Conservation (phyloP, 2,113 vertebrate genomes). For the Balaenoptera acutorostrata region DNA sequence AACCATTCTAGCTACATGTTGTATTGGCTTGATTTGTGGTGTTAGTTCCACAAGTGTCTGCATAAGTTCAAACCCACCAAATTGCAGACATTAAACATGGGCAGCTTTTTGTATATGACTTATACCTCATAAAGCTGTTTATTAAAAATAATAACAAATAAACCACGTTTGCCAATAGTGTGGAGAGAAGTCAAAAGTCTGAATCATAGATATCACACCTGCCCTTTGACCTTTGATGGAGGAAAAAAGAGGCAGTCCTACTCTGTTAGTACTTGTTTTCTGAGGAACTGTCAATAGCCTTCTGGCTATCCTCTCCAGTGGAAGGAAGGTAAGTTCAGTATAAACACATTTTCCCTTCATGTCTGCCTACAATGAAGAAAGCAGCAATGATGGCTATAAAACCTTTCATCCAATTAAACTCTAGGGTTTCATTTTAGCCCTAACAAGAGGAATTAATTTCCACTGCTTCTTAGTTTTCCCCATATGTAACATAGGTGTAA, state of each 20-base stretch:
- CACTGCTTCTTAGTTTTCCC: not conserved
- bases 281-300: not conserved
- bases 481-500: not conserved
- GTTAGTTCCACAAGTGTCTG: not conserved
- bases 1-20: not conserved
- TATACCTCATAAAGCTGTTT: not conserved
- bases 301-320: not conserved
- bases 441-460: not conserved
- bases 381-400: not conserved
- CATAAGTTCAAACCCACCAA: not conserved
- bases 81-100: not conserved
- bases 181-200: not conserved
- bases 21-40: not conserved
- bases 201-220: not conserved
- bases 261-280: not conserved
- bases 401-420: not conserved
- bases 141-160: not conserved
- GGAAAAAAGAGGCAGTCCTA: not conserved
- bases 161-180: not conserved
- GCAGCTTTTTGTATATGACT: not conserved
- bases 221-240: not conserved
- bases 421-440: not conserved
- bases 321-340: not conserved
- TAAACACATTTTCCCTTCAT: not conserved
- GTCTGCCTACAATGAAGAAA: not conserved